Conservation (phyloP, 2,888 invertebrate genomes). For the Clistopyga incitator region DNA sequence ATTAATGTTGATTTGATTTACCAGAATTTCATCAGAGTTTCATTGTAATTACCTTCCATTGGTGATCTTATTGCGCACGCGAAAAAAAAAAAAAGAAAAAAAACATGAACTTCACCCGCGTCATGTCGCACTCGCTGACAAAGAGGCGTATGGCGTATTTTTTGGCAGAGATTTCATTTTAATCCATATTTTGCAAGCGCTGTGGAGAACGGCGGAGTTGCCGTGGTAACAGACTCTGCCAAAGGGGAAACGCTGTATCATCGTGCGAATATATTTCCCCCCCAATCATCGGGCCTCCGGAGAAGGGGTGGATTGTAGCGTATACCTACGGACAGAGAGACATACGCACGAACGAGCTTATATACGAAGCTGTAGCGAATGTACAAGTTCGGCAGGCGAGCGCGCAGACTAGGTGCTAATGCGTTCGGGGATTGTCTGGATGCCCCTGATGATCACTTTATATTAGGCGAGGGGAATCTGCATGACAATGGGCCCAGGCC, state of each 20-base stretch:
- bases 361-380: slow-evolving; percentile 42
- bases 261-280: slow-evolving; percentile 55
- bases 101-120: no score
- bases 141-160: slow-evolving; percentile 5
- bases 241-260: slow-evolving; percentile 63
- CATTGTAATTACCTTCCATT: background rate
- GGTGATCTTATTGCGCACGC: background rate
- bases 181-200: slow-evolving; percentile 40
- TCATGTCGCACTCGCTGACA: background rate
- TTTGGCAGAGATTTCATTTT: slow-evolving; percentile 46
- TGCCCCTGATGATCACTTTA: slow-evolving; percentile 79
- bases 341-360: slow-evolving; percentile 56
- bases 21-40: background rate
- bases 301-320: slow-evolving; percentile 55
- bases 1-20: background rate
- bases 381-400: slow-evolving; percentile 58
- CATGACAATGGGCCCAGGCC: slow-evolving; percentile 78
- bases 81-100: background rate
- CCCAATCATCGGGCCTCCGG: slow-evolving; percentile 59
- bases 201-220: slow-evolving; percentile 36
- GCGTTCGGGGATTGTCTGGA: slow-evolving; percentile 77
- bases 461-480: slow-evolving; percentile 79
- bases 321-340: slow-evolving; percentile 37
- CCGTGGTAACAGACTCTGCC: slow-evolving; percentile 59
- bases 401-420: slow-evolving; percentile 67